A percentile compares a stretch with the other conserved stretches of the same genome.
phyloP scores from a whole-genome alignment of 1,140 invertebrate species.

The Bombus waltoni region DNA sequence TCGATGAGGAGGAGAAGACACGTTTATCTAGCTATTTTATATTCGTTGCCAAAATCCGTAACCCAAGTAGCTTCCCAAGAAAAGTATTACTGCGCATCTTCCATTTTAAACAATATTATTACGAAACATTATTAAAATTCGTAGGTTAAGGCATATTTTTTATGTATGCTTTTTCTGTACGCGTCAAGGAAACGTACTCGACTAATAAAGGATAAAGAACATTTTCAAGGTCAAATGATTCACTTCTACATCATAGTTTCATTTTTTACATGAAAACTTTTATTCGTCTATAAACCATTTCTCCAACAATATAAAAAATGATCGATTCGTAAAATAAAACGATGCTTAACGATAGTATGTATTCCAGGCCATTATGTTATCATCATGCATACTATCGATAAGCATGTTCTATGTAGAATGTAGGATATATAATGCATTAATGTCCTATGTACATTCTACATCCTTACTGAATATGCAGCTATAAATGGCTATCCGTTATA shows the following conservation, averaged over 20 bases:
- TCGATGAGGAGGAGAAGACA: slow-evolving; percentile 36
- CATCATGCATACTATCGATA: neutral
- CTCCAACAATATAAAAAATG: neutral
- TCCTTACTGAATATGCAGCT: slow-evolving; percentile 3
- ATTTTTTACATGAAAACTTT: neutral
- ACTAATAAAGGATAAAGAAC: slow-evolving; percentile 74
- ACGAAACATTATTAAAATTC: slow-evolving; percentile 72
- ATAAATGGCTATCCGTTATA: slow-evolving; percentile 38
- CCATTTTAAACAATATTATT: slow-evolving; percentile 71
- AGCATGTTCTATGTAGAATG: neutral
- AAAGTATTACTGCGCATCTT: slow-evolving; percentile 81
- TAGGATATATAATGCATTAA: neutral
- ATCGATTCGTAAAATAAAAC: neutral
- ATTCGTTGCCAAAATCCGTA: slow-evolving; percentile 72
- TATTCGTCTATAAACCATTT: neutral
- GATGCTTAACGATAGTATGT: neutral
- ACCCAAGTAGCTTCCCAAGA: slow-evolving; percentile 68
- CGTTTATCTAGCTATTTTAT: slow-evolving; percentile 71
- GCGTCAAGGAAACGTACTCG: slow-evolving; percentile 76
- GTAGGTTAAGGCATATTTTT: slow-evolving; percentile 83
- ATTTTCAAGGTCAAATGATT: slow-evolving; percentile 63
- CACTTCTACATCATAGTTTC: neutral
- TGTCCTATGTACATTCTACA: neutral
- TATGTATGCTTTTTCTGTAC: slow-evolving; percentile 84
- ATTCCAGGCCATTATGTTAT: neutral